These are phyloP conservation scores for Hetaerina titia DNA, from an alignment of 2,888 invertebrate genomes.

Conservation along the genomic window DNA sequence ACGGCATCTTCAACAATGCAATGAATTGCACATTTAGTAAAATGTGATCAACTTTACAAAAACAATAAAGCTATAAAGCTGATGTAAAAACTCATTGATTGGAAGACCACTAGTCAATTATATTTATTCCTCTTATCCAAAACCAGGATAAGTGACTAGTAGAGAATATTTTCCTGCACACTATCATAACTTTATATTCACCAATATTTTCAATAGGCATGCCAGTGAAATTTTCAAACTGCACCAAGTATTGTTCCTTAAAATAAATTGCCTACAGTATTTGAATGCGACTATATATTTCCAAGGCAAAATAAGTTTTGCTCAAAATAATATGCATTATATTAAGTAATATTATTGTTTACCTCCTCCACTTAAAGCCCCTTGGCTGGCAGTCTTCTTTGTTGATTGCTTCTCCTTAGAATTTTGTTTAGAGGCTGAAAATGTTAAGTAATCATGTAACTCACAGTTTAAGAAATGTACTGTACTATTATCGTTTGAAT, in stretches of 20 bases:
- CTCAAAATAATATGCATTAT: neutral
- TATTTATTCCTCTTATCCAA: too few relatives aligned
- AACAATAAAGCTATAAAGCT: too few relatives aligned
- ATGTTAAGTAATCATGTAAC: constrained; percentile 41
- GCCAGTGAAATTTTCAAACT: neutral
- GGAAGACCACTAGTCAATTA: too few relatives aligned
- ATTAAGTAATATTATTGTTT: constrained; percentile 68
- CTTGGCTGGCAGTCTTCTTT: constrained; percentile 69
- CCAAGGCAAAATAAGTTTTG: neutral
- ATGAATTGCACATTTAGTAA: too few relatives aligned
- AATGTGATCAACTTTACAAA: too few relatives aligned
- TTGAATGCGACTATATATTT: neutral
- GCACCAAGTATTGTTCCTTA: neutral
- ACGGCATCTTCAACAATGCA: too few relatives aligned
- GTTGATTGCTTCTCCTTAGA: constrained; percentile 70
- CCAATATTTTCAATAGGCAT: neutral
- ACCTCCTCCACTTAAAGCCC: constrained; percentile 69
- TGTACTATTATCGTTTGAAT: neutral
- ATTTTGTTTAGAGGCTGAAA: constrained; percentile 70
- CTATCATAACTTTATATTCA: neutral
- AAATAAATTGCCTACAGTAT: neutral
- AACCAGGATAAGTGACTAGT: neutral
- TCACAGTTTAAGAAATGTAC: constrained; percentile 66
- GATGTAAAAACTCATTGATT: too few relatives aligned
- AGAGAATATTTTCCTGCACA: neutral